Conservation (phyloP, 2,888 invertebrate species). For the Lithophane ornitopus region DNA sequence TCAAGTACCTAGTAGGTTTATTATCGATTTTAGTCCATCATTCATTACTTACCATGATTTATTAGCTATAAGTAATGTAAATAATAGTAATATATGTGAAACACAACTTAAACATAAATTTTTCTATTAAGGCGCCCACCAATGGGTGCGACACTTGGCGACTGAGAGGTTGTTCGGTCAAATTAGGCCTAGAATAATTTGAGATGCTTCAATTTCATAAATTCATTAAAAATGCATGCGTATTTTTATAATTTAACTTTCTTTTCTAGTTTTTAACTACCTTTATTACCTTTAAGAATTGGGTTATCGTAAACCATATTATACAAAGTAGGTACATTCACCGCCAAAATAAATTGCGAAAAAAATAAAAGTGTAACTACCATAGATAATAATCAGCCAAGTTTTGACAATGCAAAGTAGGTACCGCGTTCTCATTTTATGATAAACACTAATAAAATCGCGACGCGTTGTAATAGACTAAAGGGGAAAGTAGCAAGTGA, state of each 20-base stretch:
- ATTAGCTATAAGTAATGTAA: not conserved
- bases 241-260: not conserved
- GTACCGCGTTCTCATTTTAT: conserved; percentile 32
- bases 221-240: not conserved
- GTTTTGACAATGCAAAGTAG: conserved; percentile 31
- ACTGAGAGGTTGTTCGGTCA: not conserved
- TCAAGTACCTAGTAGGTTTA: not conserved
- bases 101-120: not conserved
- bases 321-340: conserved; percentile 5
- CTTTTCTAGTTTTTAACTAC: not conserved
- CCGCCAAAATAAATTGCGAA: conserved; percentile 1
- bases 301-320: not conserved
- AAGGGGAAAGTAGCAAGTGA: conserved; percentile 74
- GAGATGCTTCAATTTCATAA: not conserved
- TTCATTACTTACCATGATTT: not conserved
- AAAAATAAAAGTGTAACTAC: not conserved
- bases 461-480: conserved; percentile 49
- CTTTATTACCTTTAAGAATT: too few relatives aligned
- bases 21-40: not conserved
- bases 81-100: not conserved
- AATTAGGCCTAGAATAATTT: not conserved
- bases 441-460: conserved; percentile 37
- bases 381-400: conserved; percentile 24
- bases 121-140: not conserved
- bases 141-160: not conserved